These are phyloP conservation scores for Eustalomyia histrio DNA, from an alignment of 2,888 invertebrate species.

Conservation along the genomic window DNA sequence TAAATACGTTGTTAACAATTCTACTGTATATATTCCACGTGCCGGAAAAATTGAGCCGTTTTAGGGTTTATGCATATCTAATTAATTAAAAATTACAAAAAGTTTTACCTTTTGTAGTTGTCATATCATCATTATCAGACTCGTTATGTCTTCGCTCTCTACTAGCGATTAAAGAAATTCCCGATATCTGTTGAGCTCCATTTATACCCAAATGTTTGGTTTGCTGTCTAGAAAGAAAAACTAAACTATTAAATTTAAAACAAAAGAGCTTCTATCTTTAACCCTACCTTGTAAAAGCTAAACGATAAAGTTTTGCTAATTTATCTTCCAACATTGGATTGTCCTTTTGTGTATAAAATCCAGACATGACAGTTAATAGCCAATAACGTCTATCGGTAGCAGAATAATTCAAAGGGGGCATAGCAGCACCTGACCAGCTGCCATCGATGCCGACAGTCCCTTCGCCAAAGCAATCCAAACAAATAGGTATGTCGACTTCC, in stretches of 20 bases:
- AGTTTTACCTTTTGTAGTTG: conserved; percentile 36
- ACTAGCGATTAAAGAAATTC: conserved; percentile 67
- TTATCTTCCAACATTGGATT: conserved; percentile 86
- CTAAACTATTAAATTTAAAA: background rate
- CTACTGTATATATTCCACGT: too few species aligned
- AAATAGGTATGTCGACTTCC: conserved; percentile 78
- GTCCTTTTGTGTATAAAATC: conserved; percentile 80
- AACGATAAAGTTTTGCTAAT: conserved; percentile 88
- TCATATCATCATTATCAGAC: conserved; percentile 12
- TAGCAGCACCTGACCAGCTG: conserved; percentile 72
- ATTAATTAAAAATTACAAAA: background rate
- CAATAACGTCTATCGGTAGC: conserved; percentile 87
- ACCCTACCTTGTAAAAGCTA: conserved; percentile 87
- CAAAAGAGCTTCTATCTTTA: conserved; percentile 3
- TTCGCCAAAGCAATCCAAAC: conserved; percentile 75
- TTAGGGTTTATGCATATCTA: too few species aligned
- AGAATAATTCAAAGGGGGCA: conserved; percentile 75
- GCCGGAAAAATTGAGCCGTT: too few species aligned
- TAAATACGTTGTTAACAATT: too few species aligned
- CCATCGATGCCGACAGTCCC: conserved; percentile 73
- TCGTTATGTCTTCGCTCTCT: conserved; percentile 70
- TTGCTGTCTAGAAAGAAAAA: conserved; percentile 83
- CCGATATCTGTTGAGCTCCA: conserved; percentile 74
- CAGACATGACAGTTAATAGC: conserved; percentile 88
- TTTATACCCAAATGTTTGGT: conserved; percentile 88